A percentile compares a stretch with the other conserved stretches of the same genome.
Evolutionary conservation across 2,113 vertebrate genomes (phyloP).

Genomic region (Amphilophus citrinellus): DNA sequence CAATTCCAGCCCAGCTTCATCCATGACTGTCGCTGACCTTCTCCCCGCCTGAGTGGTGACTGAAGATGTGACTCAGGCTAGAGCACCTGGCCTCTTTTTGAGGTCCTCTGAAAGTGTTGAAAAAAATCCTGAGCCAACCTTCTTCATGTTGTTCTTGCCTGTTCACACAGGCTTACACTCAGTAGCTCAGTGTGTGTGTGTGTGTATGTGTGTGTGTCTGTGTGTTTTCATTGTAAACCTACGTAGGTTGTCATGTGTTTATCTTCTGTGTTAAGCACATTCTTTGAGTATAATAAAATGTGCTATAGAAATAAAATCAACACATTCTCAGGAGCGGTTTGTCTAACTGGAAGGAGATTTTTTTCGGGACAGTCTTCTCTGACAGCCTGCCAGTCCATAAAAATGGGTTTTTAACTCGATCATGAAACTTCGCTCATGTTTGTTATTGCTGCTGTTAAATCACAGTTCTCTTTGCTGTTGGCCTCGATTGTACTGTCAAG

Average conservation of each 20-base stretch:
- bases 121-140: background rate
- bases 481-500: background rate
- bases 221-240: background rate
- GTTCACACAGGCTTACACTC: background rate
- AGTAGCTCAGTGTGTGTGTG: rapidly evolving
- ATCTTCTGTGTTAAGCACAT: background rate
- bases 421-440: background rate
- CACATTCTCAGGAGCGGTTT: background rate
- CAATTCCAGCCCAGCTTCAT: constrained; percentile 11
- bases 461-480: too few relatives aligned
- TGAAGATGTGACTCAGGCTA: background rate
- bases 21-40: background rate
- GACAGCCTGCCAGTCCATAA: background rate
- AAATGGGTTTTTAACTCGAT: background rate
- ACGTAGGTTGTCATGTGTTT: background rate
- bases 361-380: background rate
- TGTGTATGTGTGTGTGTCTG: rapidly evolving
- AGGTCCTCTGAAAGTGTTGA: background rate
- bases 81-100: background rate
- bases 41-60: background rate
- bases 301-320: background rate
- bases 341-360: background rate
- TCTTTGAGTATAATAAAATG: background rate
- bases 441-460: too few relatives aligned
- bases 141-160: background rate